Conservation (phyloP, 2,113 vertebrate genomes). For the Bombycilla garrulus region DNA sequence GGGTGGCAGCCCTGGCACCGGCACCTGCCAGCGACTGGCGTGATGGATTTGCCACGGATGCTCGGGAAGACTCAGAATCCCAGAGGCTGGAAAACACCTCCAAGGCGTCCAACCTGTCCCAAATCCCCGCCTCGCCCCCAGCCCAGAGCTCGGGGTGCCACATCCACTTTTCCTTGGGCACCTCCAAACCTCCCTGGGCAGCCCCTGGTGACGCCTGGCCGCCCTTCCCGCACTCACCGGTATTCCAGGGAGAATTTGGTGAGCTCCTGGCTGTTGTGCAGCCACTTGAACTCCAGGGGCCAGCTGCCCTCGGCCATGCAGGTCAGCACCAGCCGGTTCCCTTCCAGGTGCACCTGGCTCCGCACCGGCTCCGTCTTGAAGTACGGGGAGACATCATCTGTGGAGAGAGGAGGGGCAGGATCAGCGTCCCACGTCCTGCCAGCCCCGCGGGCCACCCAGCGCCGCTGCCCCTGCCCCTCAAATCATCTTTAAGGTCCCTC, state of each 20-base stretch:
- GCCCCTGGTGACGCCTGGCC: rapidly evolving
- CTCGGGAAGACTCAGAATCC: neutral
- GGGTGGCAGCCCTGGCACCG: neutral
- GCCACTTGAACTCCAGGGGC: constrained; percentile 98
- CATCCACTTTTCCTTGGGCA: rapidly evolving
- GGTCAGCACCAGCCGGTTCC: constrained; percentile 95
- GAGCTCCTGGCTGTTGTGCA: constrained; percentile 89
- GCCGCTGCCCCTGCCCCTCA: neutral
- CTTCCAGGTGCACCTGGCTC: constrained; percentile 94
- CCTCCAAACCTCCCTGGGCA: neutral
- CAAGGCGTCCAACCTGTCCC: neutral
- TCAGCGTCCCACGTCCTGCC: neutral
- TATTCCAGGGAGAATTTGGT: constrained; percentile 97
- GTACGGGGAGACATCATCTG: constrained; percentile 94
- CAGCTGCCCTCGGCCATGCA: constrained; percentile 99
- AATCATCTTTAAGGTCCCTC: rapidly evolving
- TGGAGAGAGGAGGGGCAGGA: neutral
- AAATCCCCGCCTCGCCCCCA: rapidly evolving
- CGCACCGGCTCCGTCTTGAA: constrained; percentile 96
- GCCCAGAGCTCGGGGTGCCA: neutral
- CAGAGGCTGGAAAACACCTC: neutral
- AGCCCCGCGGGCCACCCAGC: rapidly evolving
- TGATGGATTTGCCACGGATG: rapidly evolving
- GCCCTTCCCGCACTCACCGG: constrained; percentile 71
- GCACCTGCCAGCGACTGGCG: rapidly evolving